phyloP scores from a whole-genome alignment of 2,888 invertebrate genomes.

The Metallyticus violacea region DNA sequence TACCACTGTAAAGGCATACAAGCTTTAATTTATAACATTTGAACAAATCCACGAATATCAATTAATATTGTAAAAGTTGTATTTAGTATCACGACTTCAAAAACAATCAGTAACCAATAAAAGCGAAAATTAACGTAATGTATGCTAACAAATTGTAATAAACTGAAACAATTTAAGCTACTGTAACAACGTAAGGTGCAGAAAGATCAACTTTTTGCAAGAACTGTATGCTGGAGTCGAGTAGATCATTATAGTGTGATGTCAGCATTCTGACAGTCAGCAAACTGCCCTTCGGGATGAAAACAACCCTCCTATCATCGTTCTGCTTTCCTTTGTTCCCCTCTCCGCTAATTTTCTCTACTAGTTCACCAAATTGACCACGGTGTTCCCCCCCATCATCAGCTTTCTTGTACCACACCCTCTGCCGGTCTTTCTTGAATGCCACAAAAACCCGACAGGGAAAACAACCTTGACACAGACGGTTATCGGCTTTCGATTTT shows the following conservation, averaged over 20 bases:
- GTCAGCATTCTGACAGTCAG: background rate
- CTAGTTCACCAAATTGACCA: constrained; percentile 15
- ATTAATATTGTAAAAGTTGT: too few relatives aligned
- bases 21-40: too few relatives aligned
- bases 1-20: too few relatives aligned
- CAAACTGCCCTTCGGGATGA: background rate
- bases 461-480: too few relatives aligned
- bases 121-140: too few relatives aligned
- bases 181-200: too few relatives aligned
- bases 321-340: constrained; percentile 2
- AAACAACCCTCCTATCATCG: constrained; percentile 1
- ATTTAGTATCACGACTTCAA: too few relatives aligned
- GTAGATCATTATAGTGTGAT: background rate
- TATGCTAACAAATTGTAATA: too few relatives aligned
- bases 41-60: too few relatives aligned
- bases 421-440: background rate
- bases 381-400: background rate
- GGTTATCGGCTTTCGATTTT: too few relatives aligned
- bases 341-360: constrained; percentile 12
- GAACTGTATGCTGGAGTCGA: background rate
- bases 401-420: background rate
- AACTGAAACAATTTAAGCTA: too few relatives aligned
- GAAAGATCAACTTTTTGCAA: background rate
- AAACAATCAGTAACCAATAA: too few relatives aligned
- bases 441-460: background rate